These are phyloP conservation scores for Apis florea DNA, from an alignment of 1,140 invertebrate species.

Conservation along the genomic window DNA sequence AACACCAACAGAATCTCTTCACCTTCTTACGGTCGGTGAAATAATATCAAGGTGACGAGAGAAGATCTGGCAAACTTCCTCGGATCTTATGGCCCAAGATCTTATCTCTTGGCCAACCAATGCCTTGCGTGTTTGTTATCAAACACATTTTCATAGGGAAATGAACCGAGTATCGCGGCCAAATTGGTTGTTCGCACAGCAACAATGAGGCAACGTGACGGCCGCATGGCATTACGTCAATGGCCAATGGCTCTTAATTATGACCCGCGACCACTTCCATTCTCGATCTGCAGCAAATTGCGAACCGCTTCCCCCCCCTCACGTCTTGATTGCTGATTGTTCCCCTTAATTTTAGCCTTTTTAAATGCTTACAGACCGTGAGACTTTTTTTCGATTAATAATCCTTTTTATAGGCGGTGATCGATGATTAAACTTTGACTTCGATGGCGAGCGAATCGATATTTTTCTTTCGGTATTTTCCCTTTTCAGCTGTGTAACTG, in stretches of 20 bases:
- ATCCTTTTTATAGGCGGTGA: too few relatives aligned
- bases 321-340: background rate
- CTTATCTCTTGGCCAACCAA: background rate
- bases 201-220: conserved; percentile 48
- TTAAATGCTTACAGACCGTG: too few relatives aligned
- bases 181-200: conserved; percentile 45
- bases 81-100: background rate
- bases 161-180: conserved; percentile 17
- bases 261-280: conserved; percentile 39
- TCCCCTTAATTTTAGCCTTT: too few relatives aligned
- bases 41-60: background rate
- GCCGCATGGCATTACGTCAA: conserved; percentile 33
- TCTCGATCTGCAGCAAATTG: conserved; percentile 41
- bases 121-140: background rate
- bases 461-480: too few relatives aligned
- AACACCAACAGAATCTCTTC: background rate
- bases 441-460: too few relatives aligned
- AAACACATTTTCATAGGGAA: background rate
- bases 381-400: too few relatives aligned
- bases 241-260: conserved; percentile 41
- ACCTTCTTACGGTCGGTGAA: background rate
- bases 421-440: too few relatives aligned
- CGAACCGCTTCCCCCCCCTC: background rate
- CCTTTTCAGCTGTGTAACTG: too few relatives aligned
- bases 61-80: background rate